Evolutionary conservation across 1,140 invertebrate genomes (phyloP).

Genomic region (Mactra quadrangularis): DNA sequence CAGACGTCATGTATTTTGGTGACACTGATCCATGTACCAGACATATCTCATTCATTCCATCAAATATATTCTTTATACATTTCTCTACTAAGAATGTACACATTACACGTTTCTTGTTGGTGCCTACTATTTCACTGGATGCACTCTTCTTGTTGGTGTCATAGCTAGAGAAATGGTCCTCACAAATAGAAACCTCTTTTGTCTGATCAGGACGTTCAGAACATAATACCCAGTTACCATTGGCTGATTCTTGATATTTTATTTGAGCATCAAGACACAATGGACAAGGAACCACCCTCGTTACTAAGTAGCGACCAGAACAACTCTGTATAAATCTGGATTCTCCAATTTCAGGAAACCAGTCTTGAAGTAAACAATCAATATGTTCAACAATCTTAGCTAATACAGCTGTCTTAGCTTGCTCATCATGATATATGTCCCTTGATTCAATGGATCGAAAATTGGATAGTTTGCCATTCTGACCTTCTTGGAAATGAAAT

Average conservation of each 20-base stretch:
- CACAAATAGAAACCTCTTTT: slow-evolving; percentile 22
- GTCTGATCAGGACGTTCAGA: neutral
- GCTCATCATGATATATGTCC: slow-evolving; percentile 84
- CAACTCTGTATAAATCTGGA: slow-evolving; percentile 97
- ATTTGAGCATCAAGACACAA: slow-evolving; percentile 86
- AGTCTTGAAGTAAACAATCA: slow-evolving; percentile 98
- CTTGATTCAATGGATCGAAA: slow-evolving; percentile 33
- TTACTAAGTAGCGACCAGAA: slow-evolving; percentile 97
- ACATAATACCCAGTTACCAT: slow-evolving; percentile 55
- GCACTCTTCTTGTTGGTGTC: neutral
- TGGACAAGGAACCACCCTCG: slow-evolving; percentile 96
- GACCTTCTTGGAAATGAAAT: slow-evolving; percentile 65
- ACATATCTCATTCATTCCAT: slow-evolving; percentile 85
- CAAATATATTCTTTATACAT: slow-evolving; percentile 93
- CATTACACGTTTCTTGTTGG: slow-evolving; percentile 62
- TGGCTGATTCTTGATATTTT: slow-evolving; percentile 44
- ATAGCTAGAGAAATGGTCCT: neutral
- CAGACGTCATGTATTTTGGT: slow-evolving; percentile 71
- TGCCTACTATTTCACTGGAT: too few species aligned
- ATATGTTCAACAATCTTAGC: slow-evolving; percentile 98
- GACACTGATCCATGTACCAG: slow-evolving; percentile 77
- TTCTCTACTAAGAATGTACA: slow-evolving; percentile 93
- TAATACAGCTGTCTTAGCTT: slow-evolving; percentile 92
- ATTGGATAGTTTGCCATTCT: neutral
- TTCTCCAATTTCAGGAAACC: slow-evolving; percentile 98